Evolutionary conservation across 2,113 vertebrate species (phyloP), one percentile per base, ranked within the genome.

Genomic region (Zapornia atra): DNA sequence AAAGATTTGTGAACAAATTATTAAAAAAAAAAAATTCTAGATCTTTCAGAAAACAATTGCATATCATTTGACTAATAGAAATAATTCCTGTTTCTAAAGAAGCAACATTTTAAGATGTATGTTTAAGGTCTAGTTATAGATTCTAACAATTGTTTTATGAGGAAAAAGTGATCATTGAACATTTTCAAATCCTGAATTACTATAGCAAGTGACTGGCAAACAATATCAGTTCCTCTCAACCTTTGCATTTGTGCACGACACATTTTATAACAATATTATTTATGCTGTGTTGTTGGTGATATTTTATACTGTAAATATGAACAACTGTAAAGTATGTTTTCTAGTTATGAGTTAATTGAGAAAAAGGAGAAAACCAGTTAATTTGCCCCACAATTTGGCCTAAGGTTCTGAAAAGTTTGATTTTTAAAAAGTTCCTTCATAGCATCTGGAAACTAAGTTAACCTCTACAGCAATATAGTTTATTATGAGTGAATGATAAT

Each of bases 241-340:
- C 5, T 82, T 64, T 64, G 33, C 91, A 59, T 92, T 64, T 87
- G 28, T 83, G 38, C 68, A 56, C n/a, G 63, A 36, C 3, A 1
- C 76, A 78, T 89, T 96, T 79, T 76, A 81, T 64, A 87, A 84
- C 48, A 68, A 70, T 31, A 16, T 86, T 96, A 36, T 64, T 95
- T 60, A 42, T 76, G 18, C 12, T 86, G 17, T 86, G 19, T 83
- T 84, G 1, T 3, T 84, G 36, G 34, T 86, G 48, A 57, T 92
- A 83, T 93, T 90, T 77, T 46, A 65, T 70, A 15, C 15, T 53
- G 8, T 79, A 63, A 81, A 22, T 60, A 86, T 14, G 22, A 80
- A 19, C 24, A 86, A 90, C 5, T 28, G 64, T 66, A 48, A 68
- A 65, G 6, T 8, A 42, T 40, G 22, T 20, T 59, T 79, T 29